Percentiles rank a stretch among this genome's conserved stretches.
These are phyloP conservation scores for Baronia brevicornis DNA, from an alignment of 2,888 invertebrate species.

Conservation along the genomic window DNA sequence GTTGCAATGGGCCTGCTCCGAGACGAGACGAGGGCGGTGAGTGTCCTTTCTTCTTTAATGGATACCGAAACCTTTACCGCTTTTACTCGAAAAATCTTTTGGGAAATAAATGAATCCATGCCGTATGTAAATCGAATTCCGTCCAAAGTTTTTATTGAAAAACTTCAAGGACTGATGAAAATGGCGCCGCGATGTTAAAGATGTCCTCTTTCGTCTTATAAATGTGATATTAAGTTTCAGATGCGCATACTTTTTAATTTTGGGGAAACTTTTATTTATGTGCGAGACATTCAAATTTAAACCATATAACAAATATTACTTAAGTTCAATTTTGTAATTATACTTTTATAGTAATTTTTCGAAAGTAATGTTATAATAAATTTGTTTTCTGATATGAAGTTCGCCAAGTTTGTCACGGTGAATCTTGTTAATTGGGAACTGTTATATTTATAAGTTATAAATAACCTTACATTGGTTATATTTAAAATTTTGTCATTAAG, in stretches of 20 bases:
- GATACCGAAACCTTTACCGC: conserved; percentile 58
- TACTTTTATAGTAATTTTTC: no score
- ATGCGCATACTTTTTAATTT: conserved; percentile 34
- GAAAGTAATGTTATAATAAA: background rate
- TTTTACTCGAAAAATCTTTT: conserved; percentile 65
- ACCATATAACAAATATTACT: conserved; percentile 6
- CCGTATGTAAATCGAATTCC: conserved; percentile 70
- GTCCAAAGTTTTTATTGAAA: conserved; percentile 74
- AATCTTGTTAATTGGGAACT: no score
- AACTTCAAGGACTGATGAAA: conserved; percentile 72
- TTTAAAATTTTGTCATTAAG: no score
- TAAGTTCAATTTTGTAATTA: no score
- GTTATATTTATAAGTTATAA: no score
- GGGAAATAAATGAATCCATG: conserved; percentile 70
- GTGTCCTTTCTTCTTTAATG: conserved; percentile 60
- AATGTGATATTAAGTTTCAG: conserved; percentile 49
- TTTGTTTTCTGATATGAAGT: no score
- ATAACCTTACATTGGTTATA: no score
- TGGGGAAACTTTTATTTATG: conserved; percentile 21
- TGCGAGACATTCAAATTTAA: conserved; percentile 15
- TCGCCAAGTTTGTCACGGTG: no score
- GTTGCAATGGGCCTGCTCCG: conserved; percentile 35
- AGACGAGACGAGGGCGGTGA: conserved; percentile 29
- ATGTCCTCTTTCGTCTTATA: conserved; percentile 48
- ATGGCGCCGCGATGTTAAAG: conserved; percentile 62